Percentiles rank a stretch among this genome's conserved stretches.
phyloP scores from a whole-genome alignment of 2,797 vertebrate species.

The Cephalopachus bancanus region DNA sequence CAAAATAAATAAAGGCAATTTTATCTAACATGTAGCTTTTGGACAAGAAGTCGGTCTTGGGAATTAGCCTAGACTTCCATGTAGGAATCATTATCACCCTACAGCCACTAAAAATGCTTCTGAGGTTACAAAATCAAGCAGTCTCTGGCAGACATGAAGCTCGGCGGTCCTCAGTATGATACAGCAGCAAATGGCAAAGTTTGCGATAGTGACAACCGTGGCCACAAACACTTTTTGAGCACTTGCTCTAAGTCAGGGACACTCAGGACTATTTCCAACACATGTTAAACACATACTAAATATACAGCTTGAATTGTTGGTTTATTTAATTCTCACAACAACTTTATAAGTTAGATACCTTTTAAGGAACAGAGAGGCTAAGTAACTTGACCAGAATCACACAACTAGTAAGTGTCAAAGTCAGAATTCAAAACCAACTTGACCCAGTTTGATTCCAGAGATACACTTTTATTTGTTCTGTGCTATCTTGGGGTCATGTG shows the following conservation, averaged over 20 bases:
- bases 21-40: neutral
- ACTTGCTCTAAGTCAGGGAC: neutral
- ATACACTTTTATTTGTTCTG: neutral
- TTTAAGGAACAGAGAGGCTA: slow-evolving; percentile 36
- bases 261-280: neutral
- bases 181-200: neutral
- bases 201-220: neutral
- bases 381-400: neutral
- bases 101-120: neutral
- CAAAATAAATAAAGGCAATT: slow-evolving; percentile 47
- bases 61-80: neutral
- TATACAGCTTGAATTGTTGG: neutral
- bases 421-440: neutral
- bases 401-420: neutral
- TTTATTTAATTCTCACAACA: neutral
- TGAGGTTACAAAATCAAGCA: neutral
- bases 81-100: neutral
- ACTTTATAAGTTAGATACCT: neutral
- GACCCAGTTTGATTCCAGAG: neutral
- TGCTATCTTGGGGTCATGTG: neutral
- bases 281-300: neutral
- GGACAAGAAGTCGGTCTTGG: neutral
- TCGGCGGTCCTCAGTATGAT: neutral
- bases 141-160: neutral
- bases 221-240: neutral